A percentile compares a stretch with the other conserved stretches of the same genome.
Conservation (phyloP, 2,113 vertebrate species). For the Podiceps cristatus region DNA sequence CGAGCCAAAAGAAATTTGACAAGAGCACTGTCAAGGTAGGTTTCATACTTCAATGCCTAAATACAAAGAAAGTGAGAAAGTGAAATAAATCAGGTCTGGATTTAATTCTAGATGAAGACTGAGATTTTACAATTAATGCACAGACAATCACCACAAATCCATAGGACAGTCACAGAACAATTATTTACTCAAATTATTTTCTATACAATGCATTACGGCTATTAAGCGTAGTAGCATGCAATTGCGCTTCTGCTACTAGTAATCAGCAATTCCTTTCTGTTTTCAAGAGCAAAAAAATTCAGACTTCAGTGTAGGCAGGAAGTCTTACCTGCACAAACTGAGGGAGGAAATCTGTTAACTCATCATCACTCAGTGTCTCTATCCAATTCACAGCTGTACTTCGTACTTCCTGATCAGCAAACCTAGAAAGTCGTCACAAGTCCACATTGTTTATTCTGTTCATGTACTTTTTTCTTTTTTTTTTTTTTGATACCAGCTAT, state of each 20-base stretch:
- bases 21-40: constrained; percentile 90
- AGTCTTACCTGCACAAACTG: constrained; percentile 92
- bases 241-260: background rate
- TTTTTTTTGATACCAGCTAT: background rate
- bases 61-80: constrained; percentile 23
- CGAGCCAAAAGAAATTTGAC: constrained; percentile 91
- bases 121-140: background rate
- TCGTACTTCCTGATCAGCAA: constrained; percentile 93
- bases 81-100: background rate
- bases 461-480: background rate
- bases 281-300: background rate
- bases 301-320: background rate
- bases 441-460: background rate
- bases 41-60: constrained; percentile 94
- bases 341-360: constrained; percentile 92
- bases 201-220: background rate
- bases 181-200: background rate
- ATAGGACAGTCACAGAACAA: background rate
- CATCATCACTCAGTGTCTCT: constrained; percentile 90
- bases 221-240: background rate
- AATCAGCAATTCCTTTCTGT: background rate
- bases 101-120: background rate
- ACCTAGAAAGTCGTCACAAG: constrained; percentile 78
- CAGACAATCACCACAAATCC: background rate
- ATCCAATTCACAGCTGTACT: constrained; percentile 91